Percentiles rank a stretch among this genome's conserved stretches.
phyloP scores from a whole-genome alignment of 2,113 vertebrate genomes.

The Clarias macrocephalus region DNA sequence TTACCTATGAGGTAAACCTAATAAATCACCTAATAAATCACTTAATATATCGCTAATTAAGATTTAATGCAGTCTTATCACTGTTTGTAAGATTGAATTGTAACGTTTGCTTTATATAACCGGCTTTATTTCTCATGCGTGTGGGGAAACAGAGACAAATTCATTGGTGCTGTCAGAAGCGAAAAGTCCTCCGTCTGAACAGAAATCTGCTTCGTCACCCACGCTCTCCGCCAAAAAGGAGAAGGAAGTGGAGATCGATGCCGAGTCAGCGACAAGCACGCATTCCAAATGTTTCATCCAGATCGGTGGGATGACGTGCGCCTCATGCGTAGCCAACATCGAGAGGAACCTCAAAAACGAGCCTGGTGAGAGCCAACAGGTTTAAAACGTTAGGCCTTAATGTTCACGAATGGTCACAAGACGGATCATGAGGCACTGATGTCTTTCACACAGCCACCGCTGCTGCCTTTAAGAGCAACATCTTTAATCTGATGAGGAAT shows the following conservation, averaged over 20 bases:
- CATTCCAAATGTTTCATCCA: slow-evolving; percentile 90
- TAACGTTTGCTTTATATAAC: background rate
- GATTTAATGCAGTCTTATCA: background rate
- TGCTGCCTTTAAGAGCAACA: background rate
- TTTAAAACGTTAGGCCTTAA: background rate
- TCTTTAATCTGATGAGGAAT: background rate
- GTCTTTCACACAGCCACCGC: background rate
- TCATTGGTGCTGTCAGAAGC: slow-evolving; percentile 60
- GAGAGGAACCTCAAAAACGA: slow-evolving; percentile 92
- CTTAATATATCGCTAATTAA: too few species aligned
- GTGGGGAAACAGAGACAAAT: slow-evolving; percentile 65
- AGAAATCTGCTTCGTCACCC: slow-evolving; percentile 44
- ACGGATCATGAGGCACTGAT: background rate
- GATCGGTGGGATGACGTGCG: slow-evolving; percentile 95
- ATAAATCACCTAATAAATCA: too few species aligned
- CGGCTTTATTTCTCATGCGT: background rate
- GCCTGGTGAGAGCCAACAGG: slow-evolving; percentile 74
- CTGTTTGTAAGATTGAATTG: background rate
- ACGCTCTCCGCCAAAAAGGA: slow-evolving; percentile 51
- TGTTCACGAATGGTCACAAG: background rate
- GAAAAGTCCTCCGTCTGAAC: slow-evolving; percentile 33
- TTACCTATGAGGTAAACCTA: background rate
- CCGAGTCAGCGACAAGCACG: slow-evolving; percentile 57
- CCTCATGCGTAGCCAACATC: slow-evolving; percentile 96
- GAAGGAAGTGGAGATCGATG: slow-evolving; percentile 58